phyloP scores from a whole-genome alignment of 2,113 vertebrate species.

The Aepyceros melampus region DNA sequence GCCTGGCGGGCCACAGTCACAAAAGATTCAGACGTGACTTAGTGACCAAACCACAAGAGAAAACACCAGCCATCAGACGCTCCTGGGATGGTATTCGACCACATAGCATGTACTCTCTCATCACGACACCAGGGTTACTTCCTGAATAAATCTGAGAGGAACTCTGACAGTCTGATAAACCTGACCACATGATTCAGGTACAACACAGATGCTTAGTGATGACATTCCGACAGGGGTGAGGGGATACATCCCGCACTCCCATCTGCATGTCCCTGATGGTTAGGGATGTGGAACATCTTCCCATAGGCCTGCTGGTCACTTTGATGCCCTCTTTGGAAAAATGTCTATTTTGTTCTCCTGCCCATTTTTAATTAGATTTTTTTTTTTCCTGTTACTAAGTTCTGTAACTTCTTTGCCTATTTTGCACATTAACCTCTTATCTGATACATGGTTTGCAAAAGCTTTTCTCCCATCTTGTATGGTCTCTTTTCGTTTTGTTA shows the following conservation, averaged over 20 bases:
- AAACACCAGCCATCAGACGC: background rate
- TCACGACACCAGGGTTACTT: background rate
- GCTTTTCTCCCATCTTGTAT: background rate
- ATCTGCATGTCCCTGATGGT: background rate
- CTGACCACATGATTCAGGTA: background rate
- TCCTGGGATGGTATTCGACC: background rate
- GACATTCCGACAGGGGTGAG: background rate
- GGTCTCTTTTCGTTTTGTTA: background rate
- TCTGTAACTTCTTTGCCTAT: background rate
- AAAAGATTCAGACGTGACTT: background rate
- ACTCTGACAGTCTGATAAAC: too few relatives aligned
- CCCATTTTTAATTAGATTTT: background rate
- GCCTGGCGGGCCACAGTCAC: background rate
- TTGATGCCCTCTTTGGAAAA: background rate
- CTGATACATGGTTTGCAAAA: background rate
- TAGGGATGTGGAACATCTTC: accelerated
- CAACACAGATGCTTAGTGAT: background rate
- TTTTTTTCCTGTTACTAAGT: background rate
- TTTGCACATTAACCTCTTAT: background rate
- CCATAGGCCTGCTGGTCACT: accelerated
- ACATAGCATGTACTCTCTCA: background rate
- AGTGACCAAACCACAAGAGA: background rate
- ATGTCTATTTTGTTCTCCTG: background rate
- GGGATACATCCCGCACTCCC: accelerated
- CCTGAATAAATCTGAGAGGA: background rate